A percentile compares a stretch with the other conserved stretches of the same genome.
These are phyloP conservation scores for Sipunculus nudus DNA, from an alignment of 2,888 invertebrate species.

Conservation along the genomic window DNA sequence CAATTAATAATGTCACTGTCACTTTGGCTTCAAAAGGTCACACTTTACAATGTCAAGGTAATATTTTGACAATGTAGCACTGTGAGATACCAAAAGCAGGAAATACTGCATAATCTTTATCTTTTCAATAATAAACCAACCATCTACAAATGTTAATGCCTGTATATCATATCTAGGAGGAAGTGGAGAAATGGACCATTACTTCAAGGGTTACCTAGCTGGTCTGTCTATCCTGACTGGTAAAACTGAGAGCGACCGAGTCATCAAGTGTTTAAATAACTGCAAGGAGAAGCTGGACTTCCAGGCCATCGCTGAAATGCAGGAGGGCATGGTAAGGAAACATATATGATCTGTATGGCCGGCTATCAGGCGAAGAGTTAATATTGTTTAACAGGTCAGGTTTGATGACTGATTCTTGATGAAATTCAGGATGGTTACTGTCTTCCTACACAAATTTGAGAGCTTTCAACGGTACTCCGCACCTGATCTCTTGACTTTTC, in stretches of 20 bases:
- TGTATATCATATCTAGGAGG: constrained; percentile 72
- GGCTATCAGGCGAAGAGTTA: neutral
- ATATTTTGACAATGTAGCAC: too few relatives aligned
- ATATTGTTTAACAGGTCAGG: too few relatives aligned
- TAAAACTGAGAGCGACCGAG: constrained; percentile 61
- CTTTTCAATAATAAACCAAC: neutral
- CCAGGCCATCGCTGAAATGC: constrained; percentile 80
- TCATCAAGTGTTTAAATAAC: constrained; percentile 62
- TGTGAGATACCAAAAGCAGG: too few relatives aligned
- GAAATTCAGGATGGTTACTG: too few relatives aligned
- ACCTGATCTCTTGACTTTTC: too few relatives aligned
- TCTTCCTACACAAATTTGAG: too few relatives aligned
- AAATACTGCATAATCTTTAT: too few relatives aligned
- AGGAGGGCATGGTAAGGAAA: constrained; percentile 76
- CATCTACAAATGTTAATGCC: neutral
- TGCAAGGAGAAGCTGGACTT: constrained; percentile 65
- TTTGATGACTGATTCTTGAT: too few relatives aligned
- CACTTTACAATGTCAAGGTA: too few relatives aligned
- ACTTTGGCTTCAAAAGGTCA: too few relatives aligned
- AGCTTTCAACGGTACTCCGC: too few relatives aligned
- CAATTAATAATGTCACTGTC: too few relatives aligned
- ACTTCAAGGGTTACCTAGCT: constrained; percentile 87
- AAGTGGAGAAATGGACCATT: constrained; percentile 89
- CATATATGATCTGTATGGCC: neutral
- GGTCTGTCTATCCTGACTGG: constrained; percentile 78